Evolutionary conservation across 2,888 invertebrate species (phyloP).

Genomic region (Calameuta pallipes): DNA sequence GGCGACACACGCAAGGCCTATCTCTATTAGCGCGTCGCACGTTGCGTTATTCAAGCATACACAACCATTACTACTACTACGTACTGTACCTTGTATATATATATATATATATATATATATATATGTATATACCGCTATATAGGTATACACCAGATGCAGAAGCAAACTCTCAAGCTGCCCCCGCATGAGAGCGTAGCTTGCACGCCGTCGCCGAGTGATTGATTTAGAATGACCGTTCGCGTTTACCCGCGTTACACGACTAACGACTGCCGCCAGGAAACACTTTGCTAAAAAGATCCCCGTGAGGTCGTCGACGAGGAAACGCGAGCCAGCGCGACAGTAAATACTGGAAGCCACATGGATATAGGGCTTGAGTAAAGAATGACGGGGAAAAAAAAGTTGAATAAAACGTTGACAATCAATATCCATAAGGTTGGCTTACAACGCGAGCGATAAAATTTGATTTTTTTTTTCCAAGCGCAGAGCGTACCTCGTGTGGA

Average conservation of each 20-base stretch:
- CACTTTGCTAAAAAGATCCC: neutral
- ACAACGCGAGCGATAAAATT: neutral
- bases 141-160: neutral
- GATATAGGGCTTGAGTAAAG: neutral
- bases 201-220: slow-evolving; percentile 25
- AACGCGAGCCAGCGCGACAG: neutral
- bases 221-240: slow-evolving; percentile 40
- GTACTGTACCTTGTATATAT: neutral
- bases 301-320: neutral
- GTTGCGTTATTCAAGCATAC: neutral
- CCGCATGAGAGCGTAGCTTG: neutral
- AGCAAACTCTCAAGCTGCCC: neutral
- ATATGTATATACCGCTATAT: neutral
- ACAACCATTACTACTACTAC: neutral
- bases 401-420: neutral
- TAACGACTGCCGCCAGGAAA: slow-evolving; percentile 20
- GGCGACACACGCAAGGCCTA: neutral
- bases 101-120: too few relatives aligned
- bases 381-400: neutral
- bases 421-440: neutral
- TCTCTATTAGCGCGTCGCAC: neutral
- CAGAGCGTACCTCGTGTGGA: neutral
- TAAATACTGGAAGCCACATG: neutral
- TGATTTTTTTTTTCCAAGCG: neutral
- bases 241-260: slow-evolving; percentile 23